Base-by-base conservation (phyloP, 2,797 vertebrate species). In the Crotalus adamanteus region DNA sequence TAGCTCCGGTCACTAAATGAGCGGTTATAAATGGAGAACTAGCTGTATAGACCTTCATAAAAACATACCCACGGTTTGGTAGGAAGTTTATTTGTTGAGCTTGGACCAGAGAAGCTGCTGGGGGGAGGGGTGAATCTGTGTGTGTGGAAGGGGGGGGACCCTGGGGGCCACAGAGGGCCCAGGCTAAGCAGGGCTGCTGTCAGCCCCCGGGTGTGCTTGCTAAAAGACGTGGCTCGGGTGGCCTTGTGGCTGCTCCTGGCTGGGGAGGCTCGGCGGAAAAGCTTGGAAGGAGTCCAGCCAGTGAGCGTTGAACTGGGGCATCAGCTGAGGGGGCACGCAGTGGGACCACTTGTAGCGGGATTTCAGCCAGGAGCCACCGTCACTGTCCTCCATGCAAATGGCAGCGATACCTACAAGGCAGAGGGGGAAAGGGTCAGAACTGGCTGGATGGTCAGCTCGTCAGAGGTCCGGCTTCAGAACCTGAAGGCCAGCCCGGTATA, bases 301-400 rank as follows among this genome's bases (percentile, higher is more conserved):
- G 89, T 98, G 98, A 4, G 16, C 91, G 87, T 99, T 97, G 0
- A 99, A 98, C 93, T 97, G 97, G 59, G 94, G 93, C 96, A 98
- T 98, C 88, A 98, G 96, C n/a, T 89, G 90, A 0, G 97, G 93
- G 0, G 98, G 98, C 93, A 99, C 95, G 18, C 99, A 98, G 94
- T 98, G 98, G 47, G 98, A 97, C 93, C 96, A 98, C 92, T 98
- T 98, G 95, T 99, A 99, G 83, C 91, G 97, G 92, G 98, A 97
- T 95, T 96, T 98, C 89, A 99, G 98, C 98, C 98, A 98, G 73
- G 92, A 97, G 18, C 98, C 98, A 0, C 98, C 98, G 55, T 98
- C 97, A 0, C 97, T 98, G 98, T 98, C 98, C 96, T 99, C 98
- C 0, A 99, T 98, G 96, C 98, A 98, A 95, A 99, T 95, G 4